phyloP scores from a whole-genome alignment of 2,797 vertebrate species.

The Amazonetta brasiliensis region DNA sequence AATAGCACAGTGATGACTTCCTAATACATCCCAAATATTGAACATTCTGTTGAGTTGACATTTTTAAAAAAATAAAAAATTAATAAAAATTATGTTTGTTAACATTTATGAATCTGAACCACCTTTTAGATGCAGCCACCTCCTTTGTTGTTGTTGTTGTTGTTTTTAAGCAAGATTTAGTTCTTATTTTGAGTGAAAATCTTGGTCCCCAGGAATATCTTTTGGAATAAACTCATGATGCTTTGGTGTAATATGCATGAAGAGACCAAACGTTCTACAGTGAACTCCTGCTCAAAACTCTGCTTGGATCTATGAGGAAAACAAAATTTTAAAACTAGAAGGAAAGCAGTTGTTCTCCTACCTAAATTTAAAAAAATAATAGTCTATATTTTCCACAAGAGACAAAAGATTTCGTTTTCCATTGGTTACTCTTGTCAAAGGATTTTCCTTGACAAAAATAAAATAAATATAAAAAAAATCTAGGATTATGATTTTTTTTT shows the following conservation, averaged over 20 bases:
- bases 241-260: neutral
- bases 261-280: neutral
- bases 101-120: neutral
- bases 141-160: too few species aligned
- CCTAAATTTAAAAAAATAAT: neutral
- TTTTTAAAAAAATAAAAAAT: neutral
- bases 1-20: neutral
- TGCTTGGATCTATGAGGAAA: neutral
- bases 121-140: neutral
- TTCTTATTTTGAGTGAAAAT: neutral
- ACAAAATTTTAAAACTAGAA: neutral
- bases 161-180: neutral
- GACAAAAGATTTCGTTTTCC: neutral
- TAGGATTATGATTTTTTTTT: neutral
- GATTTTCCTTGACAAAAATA: neutral
- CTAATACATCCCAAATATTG: neutral
- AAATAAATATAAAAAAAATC: neutral
- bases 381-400: neutral
- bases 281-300: neutral
- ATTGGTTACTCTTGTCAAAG: neutral
- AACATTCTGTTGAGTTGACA: neutral
- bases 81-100: neutral
- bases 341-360: neutral
- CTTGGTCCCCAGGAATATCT: neutral
- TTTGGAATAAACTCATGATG: conserved; percentile 15